Evolutionary conservation across 2,113 vertebrate genomes (phyloP), one percentile per base, ranked within the genome.

Genomic region (Pteruthius melanotis): DNA sequence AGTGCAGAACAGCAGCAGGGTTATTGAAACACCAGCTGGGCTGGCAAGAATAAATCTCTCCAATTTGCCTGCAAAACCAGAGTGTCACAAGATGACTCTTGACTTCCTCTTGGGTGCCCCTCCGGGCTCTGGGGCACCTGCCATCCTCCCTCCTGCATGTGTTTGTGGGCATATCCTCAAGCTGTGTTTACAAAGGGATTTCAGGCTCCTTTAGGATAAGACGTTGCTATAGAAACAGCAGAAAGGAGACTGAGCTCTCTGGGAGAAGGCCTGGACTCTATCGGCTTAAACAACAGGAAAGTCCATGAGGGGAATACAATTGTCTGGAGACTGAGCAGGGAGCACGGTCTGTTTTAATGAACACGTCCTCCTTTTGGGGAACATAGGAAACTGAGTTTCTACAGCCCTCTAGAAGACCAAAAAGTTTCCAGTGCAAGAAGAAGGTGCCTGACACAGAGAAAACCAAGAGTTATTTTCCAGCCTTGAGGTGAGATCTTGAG

Each of bases 221-320:
- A 75, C 2, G 93, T 97, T 97, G 95, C 96, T 81, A 97, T 97
- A 92, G 95, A 96, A 97, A 97, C 94, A 66, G 86, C 60, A 90
- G 91, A 95, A 66, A 72, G 80, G 80, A 90, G 86, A 66, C 61
- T 63, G 86, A 94, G 68, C 79, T 83, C 79, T 5, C 59, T 83
- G 92, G 92, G 89, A 80, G 76, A 81, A 70, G 76, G 54, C 44
- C 76, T 81, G 80, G 80, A 50, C 89, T 93, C 69, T 74, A 7
- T 27, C 83, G 86, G 71, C 54, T 94, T 66, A 78, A 89, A 91
- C 78, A 80, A 65, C 47, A 81, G 89, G 68, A 56, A 87, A 92
- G 69, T 54, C 88, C 95, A 77, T 26, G 11, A 5, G 15, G 86
- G 64, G 63, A 92, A 89, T 71, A 61, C 56, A 78, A 86, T 59